These are phyloP conservation scores for Dolichotis patagonum DNA, from an alignment of 2,113 vertebrate genomes.

Conservation along the genomic window DNA sequence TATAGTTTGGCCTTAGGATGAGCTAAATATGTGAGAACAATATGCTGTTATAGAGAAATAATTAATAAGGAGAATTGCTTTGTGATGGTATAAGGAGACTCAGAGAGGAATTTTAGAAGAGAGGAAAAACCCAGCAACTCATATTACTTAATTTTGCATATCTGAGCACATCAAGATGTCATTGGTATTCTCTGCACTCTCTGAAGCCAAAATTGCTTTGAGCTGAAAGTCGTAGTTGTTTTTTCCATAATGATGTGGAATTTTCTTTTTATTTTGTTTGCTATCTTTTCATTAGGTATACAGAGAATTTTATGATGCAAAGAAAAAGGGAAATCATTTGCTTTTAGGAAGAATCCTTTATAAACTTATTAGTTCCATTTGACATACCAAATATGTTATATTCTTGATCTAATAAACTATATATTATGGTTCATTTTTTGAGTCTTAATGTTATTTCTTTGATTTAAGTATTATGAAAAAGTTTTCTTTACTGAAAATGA, in stretches of 20 bases:
- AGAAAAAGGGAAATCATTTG: background rate
- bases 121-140: background rate
- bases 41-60: slow-evolving; percentile 38
- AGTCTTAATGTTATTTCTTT: slow-evolving; percentile 26
- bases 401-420: slow-evolving; percentile 30
- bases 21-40: slow-evolving; percentile 53
- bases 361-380: background rate
- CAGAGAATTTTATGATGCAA: background rate
- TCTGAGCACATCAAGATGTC: slow-evolving; percentile 37
- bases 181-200: slow-evolving; percentile 51
- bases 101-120: slow-evolving; percentile 42
- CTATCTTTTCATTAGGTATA: slow-evolving; percentile 2
- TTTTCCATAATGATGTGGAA: background rate
- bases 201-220: slow-evolving; percentile 60
- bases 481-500: slow-evolving; percentile 19
- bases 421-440: background rate
- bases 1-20: slow-evolving; percentile 32
- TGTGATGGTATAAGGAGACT: background rate
- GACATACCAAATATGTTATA: background rate
- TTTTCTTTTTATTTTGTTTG: slow-evolving; percentile 43
- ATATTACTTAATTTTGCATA: slow-evolving; percentile 59
- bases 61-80: slow-evolving; percentile 58
- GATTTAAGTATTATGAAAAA: slow-evolving; percentile 43
- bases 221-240: background rate
- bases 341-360: slow-evolving; percentile 25